phyloP scores from a whole-genome alignment of 2,797 vertebrate genomes.

The Salmo trutta region DNA sequence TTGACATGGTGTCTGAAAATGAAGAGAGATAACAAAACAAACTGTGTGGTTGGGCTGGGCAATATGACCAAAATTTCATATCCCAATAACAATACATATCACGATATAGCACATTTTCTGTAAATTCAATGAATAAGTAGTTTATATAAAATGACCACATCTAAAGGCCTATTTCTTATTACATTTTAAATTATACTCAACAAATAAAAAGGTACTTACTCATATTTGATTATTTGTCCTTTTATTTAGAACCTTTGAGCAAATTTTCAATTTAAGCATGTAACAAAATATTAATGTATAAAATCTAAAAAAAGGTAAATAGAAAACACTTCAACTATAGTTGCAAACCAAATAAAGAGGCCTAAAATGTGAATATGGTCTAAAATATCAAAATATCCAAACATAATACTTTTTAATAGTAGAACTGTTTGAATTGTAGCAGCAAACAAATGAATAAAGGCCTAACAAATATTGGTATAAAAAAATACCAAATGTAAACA shows the following conservation, averaged over 20 bases:
- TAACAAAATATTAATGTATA: neutral
- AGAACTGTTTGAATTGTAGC: neutral
- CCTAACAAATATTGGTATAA: neutral
- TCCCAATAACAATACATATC: neutral
- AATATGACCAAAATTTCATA: neutral
- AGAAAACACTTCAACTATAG: neutral
- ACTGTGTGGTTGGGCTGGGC: neutral
- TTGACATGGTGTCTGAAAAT: conserved; percentile 83
- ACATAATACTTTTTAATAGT: no score
- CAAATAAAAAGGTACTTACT: neutral
- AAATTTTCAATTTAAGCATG: neutral
- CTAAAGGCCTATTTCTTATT: neutral
- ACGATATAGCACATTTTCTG: no score
- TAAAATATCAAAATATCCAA: neutral
- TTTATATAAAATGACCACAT: no score
- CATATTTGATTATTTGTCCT: neutral
- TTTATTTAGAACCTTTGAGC: neutral
- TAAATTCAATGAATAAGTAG: no score
- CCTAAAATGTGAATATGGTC: neutral
- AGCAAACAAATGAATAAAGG: neutral
- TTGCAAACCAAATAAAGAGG: neutral
- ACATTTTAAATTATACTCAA: neutral
- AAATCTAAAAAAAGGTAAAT: neutral
- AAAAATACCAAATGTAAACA: conserved; percentile 1
- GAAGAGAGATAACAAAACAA: neutral